Evolutionary conservation across 2,888 invertebrate genomes (phyloP).

Genomic region (Morpho helenor): DNA sequence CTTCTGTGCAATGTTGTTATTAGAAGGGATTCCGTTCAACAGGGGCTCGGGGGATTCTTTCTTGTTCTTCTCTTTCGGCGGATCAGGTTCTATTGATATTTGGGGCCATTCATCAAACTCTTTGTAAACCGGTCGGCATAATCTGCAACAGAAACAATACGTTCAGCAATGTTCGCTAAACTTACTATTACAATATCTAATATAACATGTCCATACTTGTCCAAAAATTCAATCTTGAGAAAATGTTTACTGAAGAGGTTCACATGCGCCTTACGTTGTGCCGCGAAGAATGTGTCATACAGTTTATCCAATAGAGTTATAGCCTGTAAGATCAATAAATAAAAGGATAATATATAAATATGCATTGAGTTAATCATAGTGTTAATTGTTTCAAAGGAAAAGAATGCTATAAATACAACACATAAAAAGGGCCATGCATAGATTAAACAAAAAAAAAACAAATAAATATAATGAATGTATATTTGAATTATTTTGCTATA

Average conservation of each 20-base stretch:
- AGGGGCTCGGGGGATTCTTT: slow-evolving; percentile 46
- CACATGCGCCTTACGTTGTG: slow-evolving; percentile 77
- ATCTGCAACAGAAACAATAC: slow-evolving; percentile 46
- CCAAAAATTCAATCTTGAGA: slow-evolving; percentile 85
- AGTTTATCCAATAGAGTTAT: slow-evolving; percentile 84
- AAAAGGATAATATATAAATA: neutral
- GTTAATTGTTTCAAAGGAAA: no score
- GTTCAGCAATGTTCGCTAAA: slow-evolving; percentile 13
- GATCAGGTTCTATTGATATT: slow-evolving; percentile 67
- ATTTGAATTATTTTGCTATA: no score
- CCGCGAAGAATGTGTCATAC: slow-evolving; percentile 75
- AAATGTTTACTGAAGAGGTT: slow-evolving; percentile 82
- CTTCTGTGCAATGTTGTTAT: slow-evolving; percentile 47
- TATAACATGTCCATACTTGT: slow-evolving; percentile 74
- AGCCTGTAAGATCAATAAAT: slow-evolving; percentile 78
- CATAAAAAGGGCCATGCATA: no score
- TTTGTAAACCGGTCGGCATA: slow-evolving; percentile 81
- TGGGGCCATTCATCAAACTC: slow-evolving; percentile 82
- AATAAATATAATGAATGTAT: no score
- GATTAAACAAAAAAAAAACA: no score
- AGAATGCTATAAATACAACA: no score
- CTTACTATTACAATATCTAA: slow-evolving; percentile 27
- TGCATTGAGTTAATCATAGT: no score
- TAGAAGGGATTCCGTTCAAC: slow-evolving; percentile 26
- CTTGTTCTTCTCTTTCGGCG: slow-evolving; percentile 56